Evolutionary conservation across 2,888 invertebrate species (phyloP).

Genomic region (Epinotia brunnichana): DNA sequence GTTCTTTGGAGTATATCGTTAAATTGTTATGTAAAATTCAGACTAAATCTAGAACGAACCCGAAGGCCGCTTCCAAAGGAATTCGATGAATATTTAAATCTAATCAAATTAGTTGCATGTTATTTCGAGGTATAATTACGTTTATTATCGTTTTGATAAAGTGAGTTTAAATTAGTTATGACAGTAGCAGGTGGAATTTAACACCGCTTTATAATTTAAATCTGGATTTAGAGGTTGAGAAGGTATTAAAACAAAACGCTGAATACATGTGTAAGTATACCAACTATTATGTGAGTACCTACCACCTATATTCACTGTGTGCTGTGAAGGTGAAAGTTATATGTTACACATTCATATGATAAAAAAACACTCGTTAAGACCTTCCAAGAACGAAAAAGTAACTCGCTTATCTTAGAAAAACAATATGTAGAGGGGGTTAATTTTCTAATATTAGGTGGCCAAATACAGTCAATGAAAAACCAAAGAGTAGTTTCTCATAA

Average conservation of each 20-base stretch:
- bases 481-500: too few species aligned
- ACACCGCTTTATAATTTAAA: background rate
- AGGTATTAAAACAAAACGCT: background rate
- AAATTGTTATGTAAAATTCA: conserved; percentile 1
- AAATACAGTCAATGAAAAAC: too few species aligned
- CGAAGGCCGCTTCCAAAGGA: conserved; percentile 29
- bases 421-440: too few species aligned
- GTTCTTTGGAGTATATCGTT: background rate
- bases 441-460: too few species aligned
- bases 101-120: conserved; percentile 10
- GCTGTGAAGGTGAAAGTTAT: too few species aligned
- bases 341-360: too few species aligned
- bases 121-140: conserved; percentile 3
- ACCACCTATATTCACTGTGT: too few species aligned
- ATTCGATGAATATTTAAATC: conserved; percentile 33
- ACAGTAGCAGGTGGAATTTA: conserved; percentile 12
- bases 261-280: background rate
- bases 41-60: conserved; percentile 23
- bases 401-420: too few species aligned
- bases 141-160: conserved; percentile 25
- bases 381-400: too few species aligned
- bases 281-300: background rate
- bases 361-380: too few species aligned
- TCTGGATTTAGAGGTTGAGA: background rate
- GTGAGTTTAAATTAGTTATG: conserved; percentile 17